Evolutionary conservation across 1,140 invertebrate species (phyloP).

Genomic region (Neomicropteryx cornuta): DNA sequence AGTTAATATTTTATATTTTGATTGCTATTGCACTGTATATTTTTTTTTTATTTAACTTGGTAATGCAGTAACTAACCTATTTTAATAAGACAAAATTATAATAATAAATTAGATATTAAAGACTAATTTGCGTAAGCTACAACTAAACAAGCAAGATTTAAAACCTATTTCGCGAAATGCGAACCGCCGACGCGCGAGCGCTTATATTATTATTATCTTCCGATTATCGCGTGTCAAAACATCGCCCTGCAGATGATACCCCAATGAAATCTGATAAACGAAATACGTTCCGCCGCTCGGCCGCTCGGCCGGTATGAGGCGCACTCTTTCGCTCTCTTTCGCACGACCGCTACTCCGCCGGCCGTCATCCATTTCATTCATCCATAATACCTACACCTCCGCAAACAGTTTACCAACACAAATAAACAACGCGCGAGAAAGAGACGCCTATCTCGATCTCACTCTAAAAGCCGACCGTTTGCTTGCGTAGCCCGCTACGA

Average conservation of each 20-base stretch:
- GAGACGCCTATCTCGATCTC: constrained; percentile 33
- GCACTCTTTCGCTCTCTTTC: constrained; percentile 20
- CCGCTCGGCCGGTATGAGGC: constrained; percentile 21
- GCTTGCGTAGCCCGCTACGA: constrained; percentile 19
- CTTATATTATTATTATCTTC: constrained; percentile 42
- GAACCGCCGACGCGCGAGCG: too few relatives aligned
- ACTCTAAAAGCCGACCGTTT: constrained; percentile 27
- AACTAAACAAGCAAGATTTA: too few relatives aligned
- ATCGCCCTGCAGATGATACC: constrained; percentile 40
- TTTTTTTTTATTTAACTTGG: too few relatives aligned
- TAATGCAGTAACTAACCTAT: too few relatives aligned
- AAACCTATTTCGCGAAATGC: too few relatives aligned
- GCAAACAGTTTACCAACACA: constrained; percentile 42
- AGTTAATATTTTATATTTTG: too few relatives aligned
- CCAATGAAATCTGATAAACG: constrained; percentile 43
- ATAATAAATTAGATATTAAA: too few relatives aligned
- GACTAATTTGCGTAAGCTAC: too few relatives aligned
- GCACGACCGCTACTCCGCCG: constrained; percentile 10
- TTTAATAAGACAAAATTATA: too few relatives aligned
- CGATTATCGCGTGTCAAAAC: constrained; percentile 45
- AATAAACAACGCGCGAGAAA: constrained; percentile 42
- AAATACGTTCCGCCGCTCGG: constrained; percentile 36
- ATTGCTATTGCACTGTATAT: too few relatives aligned
- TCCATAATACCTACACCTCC: constrained; percentile 34
- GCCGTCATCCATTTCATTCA: constrained; percentile 41